Evolutionary conservation across 2,113 vertebrate species (phyloP).

Genomic region (Rhynchomys soricoides): DNA sequence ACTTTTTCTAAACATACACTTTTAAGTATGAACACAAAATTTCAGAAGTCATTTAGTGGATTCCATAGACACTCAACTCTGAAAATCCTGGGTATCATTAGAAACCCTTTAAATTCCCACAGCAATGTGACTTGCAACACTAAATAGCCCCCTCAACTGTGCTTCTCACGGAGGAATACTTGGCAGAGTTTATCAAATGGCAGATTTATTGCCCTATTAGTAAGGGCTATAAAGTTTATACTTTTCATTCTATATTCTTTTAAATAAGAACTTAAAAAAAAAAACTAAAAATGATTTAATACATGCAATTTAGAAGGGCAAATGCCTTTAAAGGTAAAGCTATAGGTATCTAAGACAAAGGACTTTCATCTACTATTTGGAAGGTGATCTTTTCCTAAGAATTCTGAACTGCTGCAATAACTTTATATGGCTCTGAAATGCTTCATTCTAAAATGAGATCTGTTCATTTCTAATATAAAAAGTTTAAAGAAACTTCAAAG

Average conservation of each 20-base stretch:
- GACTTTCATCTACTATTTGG: constrained; percentile 63
- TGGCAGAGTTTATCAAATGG: constrained; percentile 68
- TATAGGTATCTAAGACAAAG: constrained; percentile 11
- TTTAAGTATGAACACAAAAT: neutral
- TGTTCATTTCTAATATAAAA: constrained; percentile 75
- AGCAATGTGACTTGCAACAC: constrained; percentile 45
- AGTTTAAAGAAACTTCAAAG: constrained; percentile 75
- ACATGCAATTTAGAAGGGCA: constrained; percentile 44
- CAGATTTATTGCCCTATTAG: constrained; percentile 68
- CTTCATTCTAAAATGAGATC: constrained; percentile 63
- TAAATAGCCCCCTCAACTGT: constrained; percentile 39
- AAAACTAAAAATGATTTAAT: constrained; percentile 77
- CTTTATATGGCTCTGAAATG: constrained; percentile 78
- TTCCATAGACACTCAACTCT: fast-evolving
- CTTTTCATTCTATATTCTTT: constrained; percentile 76
- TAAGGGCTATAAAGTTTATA: constrained; percentile 67
- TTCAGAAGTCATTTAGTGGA: neutral
- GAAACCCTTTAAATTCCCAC: constrained; percentile 1
- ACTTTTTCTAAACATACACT: neutral
- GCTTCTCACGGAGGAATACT: constrained; percentile 64
- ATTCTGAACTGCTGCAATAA: constrained; percentile 78
- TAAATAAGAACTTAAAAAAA: constrained; percentile 56
- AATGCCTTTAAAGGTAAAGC: constrained; percentile 48
- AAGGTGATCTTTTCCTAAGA: constrained; percentile 80
- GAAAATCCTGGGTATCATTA: constrained; percentile 33